phyloP scores from a whole-genome alignment of 2,888 invertebrate genomes.

The Phanerotoma sp. region DNA sequence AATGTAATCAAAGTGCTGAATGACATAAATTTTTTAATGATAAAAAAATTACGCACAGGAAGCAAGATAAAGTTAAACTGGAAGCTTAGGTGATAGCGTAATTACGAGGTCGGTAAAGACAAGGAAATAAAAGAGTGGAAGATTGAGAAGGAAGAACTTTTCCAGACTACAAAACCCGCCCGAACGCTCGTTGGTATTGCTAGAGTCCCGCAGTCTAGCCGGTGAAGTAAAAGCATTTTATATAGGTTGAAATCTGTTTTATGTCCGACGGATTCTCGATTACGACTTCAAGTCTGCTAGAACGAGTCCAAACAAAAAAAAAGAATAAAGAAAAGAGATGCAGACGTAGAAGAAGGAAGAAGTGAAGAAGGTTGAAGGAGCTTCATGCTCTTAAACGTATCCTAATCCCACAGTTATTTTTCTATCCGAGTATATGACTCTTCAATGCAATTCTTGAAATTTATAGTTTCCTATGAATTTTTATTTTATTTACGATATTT shows the following conservation, averaged over 20 bases:
- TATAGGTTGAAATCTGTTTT: slow-evolving; percentile 50
- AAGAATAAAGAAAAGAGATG: too few species aligned
- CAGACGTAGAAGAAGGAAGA: too few species aligned
- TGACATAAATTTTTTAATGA: too few species aligned
- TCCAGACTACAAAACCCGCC: not conserved
- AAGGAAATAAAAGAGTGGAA: not conserved
- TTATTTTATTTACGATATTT: too few species aligned
- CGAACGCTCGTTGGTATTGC: not conserved
- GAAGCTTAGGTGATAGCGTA: not conserved
- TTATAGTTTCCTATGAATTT: too few species aligned
- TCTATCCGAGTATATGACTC: slow-evolving; percentile 1
- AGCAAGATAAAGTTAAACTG: too few species aligned
- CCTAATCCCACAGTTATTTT: slow-evolving; percentile 31
- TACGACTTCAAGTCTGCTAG: slow-evolving; percentile 38
- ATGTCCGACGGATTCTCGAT: slow-evolving; percentile 45
- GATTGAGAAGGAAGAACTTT: not conserved
- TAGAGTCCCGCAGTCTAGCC: slow-evolving; percentile 5
- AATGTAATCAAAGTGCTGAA: too few species aligned
- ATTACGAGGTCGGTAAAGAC: not conserved
- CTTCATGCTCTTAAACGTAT: slow-evolving; percentile 37
- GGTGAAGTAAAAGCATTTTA: slow-evolving; percentile 39
- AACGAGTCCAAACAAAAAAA: slow-evolving; percentile 34
- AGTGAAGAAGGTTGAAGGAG: slow-evolving; percentile 26
- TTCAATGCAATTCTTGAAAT: not conserved
- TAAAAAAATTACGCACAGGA: too few species aligned